Percentiles rank a stretch among this genome's conserved stretches.
Evolutionary conservation across 1,140 invertebrate genomes (phyloP).

Genomic region (Caerostris darwini): DNA sequence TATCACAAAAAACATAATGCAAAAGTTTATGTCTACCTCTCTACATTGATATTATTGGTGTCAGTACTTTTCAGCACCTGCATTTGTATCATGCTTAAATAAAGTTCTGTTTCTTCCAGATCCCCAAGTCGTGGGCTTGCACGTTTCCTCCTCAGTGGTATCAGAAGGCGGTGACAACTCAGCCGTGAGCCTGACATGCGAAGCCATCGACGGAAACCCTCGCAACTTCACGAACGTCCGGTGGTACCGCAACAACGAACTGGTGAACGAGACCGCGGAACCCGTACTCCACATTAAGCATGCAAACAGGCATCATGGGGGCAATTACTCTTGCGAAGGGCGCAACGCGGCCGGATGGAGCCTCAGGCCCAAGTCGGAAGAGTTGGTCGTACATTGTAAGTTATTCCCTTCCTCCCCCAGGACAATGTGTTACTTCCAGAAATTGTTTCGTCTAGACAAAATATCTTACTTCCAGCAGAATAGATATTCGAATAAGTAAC

Average conservation of each 20-base stretch:
- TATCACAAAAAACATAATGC: no score
- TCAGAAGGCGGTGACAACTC: constrained; percentile 77
- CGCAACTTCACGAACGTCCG: constrained; percentile 77
- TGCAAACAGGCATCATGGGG: constrained; percentile 70
- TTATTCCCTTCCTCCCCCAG: neutral
- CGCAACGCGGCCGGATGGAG: constrained; percentile 79
- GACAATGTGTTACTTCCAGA: neutral
- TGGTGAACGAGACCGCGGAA: constrained; percentile 78
- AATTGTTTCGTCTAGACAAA: neutral
- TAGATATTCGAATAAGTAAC: no score
- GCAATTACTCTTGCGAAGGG: constrained; percentile 79
- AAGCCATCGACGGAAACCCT: constrained; percentile 79
- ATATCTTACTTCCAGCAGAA: neutral
- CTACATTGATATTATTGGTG: no score
- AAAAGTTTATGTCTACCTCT: no score
- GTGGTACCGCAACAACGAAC: constrained; percentile 79
- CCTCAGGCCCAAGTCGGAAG: constrained; percentile 67
- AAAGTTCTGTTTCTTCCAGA: constrained; percentile 73
- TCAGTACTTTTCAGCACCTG: no score
- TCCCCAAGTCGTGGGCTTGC: constrained; percentile 79
- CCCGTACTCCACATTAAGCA: constrained; percentile 69
- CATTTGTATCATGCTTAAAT: no score
- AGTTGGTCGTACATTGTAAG: constrained; percentile 79
- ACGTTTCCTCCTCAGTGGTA: constrained; percentile 76
- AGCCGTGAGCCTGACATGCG: constrained; percentile 77